Evolutionary conservation across 1,140 invertebrate genomes (phyloP).

Genomic region (Tetraneura akinire): DNA sequence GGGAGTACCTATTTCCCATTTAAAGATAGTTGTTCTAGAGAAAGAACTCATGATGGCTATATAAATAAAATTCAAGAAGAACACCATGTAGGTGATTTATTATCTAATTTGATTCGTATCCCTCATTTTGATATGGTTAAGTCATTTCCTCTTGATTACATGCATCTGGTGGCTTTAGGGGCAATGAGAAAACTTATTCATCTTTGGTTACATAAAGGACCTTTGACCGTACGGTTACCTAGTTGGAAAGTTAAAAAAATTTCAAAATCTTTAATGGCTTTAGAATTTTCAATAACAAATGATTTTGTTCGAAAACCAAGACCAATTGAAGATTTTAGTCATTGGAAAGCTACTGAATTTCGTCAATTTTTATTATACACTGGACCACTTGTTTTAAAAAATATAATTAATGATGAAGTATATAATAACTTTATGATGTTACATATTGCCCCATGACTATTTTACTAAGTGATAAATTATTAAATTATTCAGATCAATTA

Average conservation of each 20-base stretch:
- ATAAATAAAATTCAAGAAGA: not conserved
- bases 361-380: not conserved
- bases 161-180: not conserved
- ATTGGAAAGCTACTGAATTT: not conserved
- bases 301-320: not conserved
- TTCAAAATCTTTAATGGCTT: not conserved
- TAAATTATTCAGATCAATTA: not conserved
- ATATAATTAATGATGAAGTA: not conserved
- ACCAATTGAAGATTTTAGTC: not conserved
- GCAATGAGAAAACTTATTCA: constrained; percentile 53
- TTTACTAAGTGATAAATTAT: not conserved
- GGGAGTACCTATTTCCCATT: not conserved
- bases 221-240: not conserved
- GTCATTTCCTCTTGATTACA: not conserved
- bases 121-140: not conserved
- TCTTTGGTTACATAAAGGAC: not conserved
- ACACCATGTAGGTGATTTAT: not conserved
- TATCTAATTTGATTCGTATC: not conserved
- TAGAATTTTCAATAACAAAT: not conserved
- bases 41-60: not conserved
- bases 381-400: not conserved
- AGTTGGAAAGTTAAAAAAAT: not conserved
- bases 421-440: not conserved
- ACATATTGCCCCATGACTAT: constrained; percentile 7
- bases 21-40: not conserved